Conservation (phyloP, 2,888 invertebrate genomes). For the Drosophila anceps region DNA sequence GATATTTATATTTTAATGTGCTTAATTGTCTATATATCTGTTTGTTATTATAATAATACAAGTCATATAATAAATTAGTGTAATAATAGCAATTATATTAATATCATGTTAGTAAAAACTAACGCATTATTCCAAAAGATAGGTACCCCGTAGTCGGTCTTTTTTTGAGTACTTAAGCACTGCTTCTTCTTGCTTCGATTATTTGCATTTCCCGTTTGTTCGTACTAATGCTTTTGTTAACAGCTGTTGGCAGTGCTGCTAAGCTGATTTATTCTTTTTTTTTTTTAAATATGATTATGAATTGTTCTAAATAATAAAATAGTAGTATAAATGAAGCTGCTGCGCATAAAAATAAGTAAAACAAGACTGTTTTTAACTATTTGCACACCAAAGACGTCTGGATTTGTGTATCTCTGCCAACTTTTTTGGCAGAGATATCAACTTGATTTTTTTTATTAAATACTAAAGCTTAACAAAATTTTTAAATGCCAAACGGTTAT, state of each 20-base stretch:
- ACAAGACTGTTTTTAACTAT: not conserved
- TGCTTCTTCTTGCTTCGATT: not conserved
- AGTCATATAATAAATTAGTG: not conserved
- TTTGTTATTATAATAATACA: not conserved
- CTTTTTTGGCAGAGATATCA: constrained; percentile 25
- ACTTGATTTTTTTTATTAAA: constrained; percentile 26
- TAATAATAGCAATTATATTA: not conserved
- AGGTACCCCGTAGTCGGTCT: not conserved
- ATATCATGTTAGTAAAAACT: not conserved
- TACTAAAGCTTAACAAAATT: constrained; percentile 6
- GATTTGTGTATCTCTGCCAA: not conserved
- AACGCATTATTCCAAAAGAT: not conserved
- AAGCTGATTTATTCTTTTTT: constrained; percentile 14
- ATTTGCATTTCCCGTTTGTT: not conserved
- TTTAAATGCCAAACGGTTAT: constrained; percentile 8
- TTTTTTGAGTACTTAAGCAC: not conserved
- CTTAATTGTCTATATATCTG: not conserved
- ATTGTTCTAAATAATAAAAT: too few species aligned
- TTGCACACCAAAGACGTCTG: not conserved
- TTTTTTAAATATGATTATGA: not conserved
- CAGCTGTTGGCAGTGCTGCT: constrained; percentile 41
- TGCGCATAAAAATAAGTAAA: not conserved
- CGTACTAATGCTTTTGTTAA: not conserved
- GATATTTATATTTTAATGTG: not conserved
- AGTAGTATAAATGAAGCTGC: not conserved